Percentiles rank a stretch among this genome's conserved stretches.
Conservation (phyloP, 2,797 vertebrate species). For the Arvicola amphibius region DNA sequence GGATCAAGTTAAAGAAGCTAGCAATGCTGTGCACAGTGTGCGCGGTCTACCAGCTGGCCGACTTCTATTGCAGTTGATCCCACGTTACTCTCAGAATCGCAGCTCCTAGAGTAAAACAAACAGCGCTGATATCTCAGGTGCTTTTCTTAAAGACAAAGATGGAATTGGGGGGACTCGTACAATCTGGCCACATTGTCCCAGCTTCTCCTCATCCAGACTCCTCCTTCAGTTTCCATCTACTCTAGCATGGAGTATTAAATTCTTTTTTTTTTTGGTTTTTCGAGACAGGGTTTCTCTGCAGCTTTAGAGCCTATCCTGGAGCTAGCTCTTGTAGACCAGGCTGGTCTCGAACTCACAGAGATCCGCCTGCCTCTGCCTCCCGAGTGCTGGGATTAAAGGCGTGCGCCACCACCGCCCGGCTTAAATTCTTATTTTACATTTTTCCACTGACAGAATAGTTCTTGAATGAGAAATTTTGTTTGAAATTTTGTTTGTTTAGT, state of each 20-base stretch:
- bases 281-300: no score
- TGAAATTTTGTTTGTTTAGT: neutral
- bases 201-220: neutral
- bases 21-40: neutral
- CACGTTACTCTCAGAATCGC: neutral
- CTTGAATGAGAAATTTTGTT: neutral
- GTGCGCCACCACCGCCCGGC: no score
- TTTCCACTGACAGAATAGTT: neutral
- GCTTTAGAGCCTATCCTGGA: no score
- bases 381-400: no score
- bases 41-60: neutral
- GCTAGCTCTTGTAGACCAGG: no score
- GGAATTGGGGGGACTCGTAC: neutral
- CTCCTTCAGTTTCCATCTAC: neutral
- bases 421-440: neutral
- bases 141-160: slow-evolving; percentile 16
- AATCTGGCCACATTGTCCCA: neutral
- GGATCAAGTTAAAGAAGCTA: neutral
- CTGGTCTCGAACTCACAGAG: no score
- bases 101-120: neutral
- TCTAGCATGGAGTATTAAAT: neutral
- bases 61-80: neutral
- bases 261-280: no score
- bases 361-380: no score
- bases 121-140: neutral